phyloP scores from a whole-genome alignment of 1,140 invertebrate species.

The Sinella curviseta region DNA sequence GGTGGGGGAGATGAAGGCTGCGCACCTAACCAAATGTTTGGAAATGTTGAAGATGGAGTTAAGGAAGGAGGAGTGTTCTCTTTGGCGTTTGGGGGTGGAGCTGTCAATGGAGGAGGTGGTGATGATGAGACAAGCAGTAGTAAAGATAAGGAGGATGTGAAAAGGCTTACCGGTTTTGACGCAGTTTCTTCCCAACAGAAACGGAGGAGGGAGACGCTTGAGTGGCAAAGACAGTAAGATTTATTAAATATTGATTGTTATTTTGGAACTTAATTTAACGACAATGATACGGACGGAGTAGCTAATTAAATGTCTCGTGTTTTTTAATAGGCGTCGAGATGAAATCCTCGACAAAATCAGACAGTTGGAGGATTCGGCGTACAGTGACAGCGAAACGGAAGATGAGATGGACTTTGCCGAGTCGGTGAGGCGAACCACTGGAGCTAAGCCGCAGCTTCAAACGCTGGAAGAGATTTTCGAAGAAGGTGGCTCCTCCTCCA shows the following conservation, averaged over 20 bases:
- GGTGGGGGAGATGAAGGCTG: not conserved
- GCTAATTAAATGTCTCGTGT: not conserved
- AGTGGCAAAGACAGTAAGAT: constrained; percentile 45
- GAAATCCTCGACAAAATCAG: constrained; percentile 45
- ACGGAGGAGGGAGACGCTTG: constrained; percentile 32
- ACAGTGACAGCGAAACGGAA: constrained; percentile 39
- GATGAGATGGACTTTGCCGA: constrained; percentile 37
- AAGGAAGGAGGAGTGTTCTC: no score
- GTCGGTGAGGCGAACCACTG: not conserved
- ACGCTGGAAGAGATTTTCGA: not conserved
- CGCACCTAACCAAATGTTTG: not conserved
- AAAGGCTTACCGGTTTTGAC: constrained; percentile 29
- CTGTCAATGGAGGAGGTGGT: not conserved
- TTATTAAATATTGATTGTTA: not conserved
- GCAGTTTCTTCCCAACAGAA: constrained; percentile 32
- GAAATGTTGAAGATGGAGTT: not conserved
- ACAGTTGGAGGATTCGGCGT: constrained; percentile 36
- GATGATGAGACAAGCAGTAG: not conserved
- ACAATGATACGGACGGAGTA: not conserved
- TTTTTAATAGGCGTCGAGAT: constrained; percentile 40
- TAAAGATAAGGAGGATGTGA: not conserved
- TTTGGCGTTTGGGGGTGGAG: not conserved
- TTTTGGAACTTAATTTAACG: not conserved
- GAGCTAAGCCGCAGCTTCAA: not conserved
- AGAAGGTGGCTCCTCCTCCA: not conserved